Evolutionary conservation across 2,888 invertebrate genomes (phyloP), one percentile per base, ranked within the genome.

Genomic region (Lochmaea crataegi): DNA sequence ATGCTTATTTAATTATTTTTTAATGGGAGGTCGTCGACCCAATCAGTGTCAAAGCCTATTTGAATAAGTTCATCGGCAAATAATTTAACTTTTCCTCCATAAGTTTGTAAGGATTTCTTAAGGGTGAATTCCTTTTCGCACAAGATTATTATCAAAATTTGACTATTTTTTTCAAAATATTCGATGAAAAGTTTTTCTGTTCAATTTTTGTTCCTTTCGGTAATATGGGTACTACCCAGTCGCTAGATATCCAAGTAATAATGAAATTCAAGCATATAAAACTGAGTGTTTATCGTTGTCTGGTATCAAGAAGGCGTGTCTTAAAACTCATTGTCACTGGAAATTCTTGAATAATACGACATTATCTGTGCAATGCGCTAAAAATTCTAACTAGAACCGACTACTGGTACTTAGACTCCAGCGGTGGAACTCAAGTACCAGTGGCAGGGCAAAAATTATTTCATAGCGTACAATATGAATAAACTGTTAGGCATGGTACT

Each of bases 281-380:
- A 82, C 82, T 80, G 80, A 78, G 78, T 78, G 80, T 83, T 84
- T 85, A 85, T 85, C 85, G 80, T 80, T 80, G 84, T 84, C 84
- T 84, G 84, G 84, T 84, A 83, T 84, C 84, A 81, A 75, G 79
- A 80, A 84, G 85, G 85, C 84, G 85, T 85, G 85, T 84, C 85
- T 81, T 81, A 78, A 69, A 77, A 82, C 84, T 85, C 85, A 85
- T 85, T 85, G 85, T 85, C 85, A 84, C 85, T 81, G 83, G 80
- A 81, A 84, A 85, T 85, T 82, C 84, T 83, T 85, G 85, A 85
- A 85, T 85, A 85, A 85, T 84, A 83, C 84, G 83, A 84, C 84
- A 83, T 80, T 85, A 84, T 84, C 84, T 82, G 74, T 65, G 71
- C 74, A 71, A 64, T 78, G 78, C 76, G 78, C 80, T 75, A 81